Base-by-base conservation (phyloP, 2,888 invertebrate species). In the Pollenia amentaria region DNA sequence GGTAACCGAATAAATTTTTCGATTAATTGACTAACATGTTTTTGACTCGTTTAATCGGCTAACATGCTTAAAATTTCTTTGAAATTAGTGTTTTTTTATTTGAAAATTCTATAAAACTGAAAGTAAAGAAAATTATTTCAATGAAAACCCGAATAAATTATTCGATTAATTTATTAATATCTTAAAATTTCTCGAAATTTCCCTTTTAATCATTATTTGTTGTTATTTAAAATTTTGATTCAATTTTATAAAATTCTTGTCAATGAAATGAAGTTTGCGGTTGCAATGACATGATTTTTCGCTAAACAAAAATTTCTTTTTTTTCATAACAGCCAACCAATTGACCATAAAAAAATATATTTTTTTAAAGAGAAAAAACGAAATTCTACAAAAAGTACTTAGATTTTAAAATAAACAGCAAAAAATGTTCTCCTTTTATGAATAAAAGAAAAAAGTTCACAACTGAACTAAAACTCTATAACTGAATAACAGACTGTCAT, bases 401-500 rank as follows among this genome's bases (percentile, higher is more conserved):
- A 16, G 29, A 29, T 29, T 12, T 29, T 14, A 18, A 62, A 64
- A 11, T 53, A 16, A 69, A 60, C 40, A 69, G 69, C 40, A 16
- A 6, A 29, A 79, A 70, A 60, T 51, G 18, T 42, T 69, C 70
- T 62, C 18, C 14, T 40, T 16, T 51, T 69, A 18, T 12, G 12
- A 57, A n/a, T 8, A 21, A 21, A n/a, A 29, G 12, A 53, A 29
- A 46, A 57, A 75, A 64, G 14, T 51, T 67, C 48, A 40, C n/a
- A 70, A 79, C 69, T 51, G 40, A 67, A 55, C 48, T 72, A 53
- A 78, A 69, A 64, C 72, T 29, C 21, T 18, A 57, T 62, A 53
- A 51, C 60, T 29, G 60, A 80, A 46, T 38, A 62, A 14, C 42
- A 62, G 76, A 62, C 60, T 75, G 81, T 29, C 75, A 60, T 69